These are phyloP conservation scores for Lophochroa leadbeateri DNA, from an alignment of 2,113 vertebrate species.

Conservation along the genomic window DNA sequence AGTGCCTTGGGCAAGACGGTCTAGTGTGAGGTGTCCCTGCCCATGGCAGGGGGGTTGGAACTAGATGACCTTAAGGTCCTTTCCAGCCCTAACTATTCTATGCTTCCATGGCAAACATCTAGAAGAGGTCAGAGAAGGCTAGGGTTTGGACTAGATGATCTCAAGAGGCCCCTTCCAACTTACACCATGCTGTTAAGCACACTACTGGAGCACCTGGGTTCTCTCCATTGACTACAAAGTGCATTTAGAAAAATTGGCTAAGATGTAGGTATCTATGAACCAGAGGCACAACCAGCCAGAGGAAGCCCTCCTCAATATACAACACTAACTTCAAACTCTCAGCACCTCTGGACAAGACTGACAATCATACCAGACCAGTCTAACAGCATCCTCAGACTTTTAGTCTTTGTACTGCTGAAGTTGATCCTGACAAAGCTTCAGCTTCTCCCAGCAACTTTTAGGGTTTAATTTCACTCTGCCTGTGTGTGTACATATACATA, in stretches of 20 bases:
- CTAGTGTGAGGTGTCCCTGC: not conserved
- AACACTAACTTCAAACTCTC: not conserved
- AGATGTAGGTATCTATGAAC: not conserved
- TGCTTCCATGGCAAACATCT: not conserved
- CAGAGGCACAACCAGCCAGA: not conserved
- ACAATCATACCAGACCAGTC: not conserved
- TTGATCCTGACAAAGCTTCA: not conserved
- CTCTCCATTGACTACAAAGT: not conserved
- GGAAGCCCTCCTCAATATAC: not conserved
- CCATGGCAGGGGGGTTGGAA: not conserved
- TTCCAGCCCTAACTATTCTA: not conserved
- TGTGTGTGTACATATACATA: too few relatives aligned
- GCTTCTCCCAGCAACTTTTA: not conserved
- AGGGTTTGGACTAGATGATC: not conserved
- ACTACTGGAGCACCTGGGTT: not conserved
- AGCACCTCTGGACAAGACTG: not conserved
- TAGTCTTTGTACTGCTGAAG: not conserved
- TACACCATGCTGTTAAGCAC: not conserved
- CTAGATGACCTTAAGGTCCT: not conserved
- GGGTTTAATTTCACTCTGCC: not conserved
- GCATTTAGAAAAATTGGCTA: not conserved
- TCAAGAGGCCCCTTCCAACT: not conserved
- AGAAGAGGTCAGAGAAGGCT: not conserved
- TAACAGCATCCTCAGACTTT: not conserved
- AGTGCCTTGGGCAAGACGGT: not conserved